A percentile compares a stretch with the other conserved stretches of the same genome.
Evolutionary conservation across 2,113 vertebrate genomes (phyloP).

Genomic region (Ictalurus furcatus): DNA sequence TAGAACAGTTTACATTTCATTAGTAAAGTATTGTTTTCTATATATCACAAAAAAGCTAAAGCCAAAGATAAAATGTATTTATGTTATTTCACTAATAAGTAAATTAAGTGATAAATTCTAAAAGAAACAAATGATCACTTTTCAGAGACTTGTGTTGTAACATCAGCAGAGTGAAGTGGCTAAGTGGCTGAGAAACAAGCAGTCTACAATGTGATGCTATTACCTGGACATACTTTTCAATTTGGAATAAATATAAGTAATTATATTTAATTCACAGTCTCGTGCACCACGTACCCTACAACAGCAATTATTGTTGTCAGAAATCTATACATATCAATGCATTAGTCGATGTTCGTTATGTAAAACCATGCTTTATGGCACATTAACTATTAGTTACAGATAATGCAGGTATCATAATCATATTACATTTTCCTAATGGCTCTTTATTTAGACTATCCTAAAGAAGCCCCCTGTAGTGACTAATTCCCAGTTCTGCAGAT

Average conservation of each 20-base stretch:
- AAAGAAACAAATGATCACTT: neutral
- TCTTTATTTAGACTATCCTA: neutral
- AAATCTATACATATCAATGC: neutral
- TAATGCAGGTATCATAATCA: neutral
- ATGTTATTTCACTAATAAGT: too few species aligned
- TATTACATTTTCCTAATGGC: neutral
- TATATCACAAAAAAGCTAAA: neutral
- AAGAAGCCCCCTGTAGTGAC: neutral
- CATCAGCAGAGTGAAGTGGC: neutral
- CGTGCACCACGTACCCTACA: neutral
- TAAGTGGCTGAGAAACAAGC: neutral
- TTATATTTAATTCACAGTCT: neutral
- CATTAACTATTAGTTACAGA: neutral
- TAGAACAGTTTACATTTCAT: neutral
- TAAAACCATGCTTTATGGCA: neutral
- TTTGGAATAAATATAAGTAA: neutral
- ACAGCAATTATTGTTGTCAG: neutral
- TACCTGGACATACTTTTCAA: neutral
- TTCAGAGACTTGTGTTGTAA: neutral
- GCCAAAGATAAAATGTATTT: neutral
- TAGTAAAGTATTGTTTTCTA: neutral
- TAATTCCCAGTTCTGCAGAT: neutral
- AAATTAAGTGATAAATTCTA: too few species aligned
- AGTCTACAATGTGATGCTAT: neutral
- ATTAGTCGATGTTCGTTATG: neutral